Evolutionary conservation across 2,113 vertebrate genomes (phyloP), one percentile per base, ranked within the genome.

Genomic region (Caloenas nicobarica): DNA sequence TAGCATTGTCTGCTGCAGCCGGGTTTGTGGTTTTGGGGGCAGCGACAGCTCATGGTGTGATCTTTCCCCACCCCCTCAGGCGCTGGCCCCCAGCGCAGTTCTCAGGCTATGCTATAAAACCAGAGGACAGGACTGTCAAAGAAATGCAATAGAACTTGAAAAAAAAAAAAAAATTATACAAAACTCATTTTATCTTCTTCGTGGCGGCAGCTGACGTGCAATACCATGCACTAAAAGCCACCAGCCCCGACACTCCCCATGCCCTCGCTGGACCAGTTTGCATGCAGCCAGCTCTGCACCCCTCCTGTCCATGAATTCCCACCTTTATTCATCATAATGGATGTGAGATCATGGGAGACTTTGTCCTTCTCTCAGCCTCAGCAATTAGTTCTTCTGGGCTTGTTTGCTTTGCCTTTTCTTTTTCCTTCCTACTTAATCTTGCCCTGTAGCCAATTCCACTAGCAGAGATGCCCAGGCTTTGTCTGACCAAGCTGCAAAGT

Each of bases 191-290:
- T 33, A n/a, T 7, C 51, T 36, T 48, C 51, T 53, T 51, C 6
- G 2, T 2, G 25, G 54, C 51, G 5, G 0, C 28, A 21, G 71
- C 24, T 19, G 48, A n/a, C 25, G 34, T 4, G 31, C 22, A 19
- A 10, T 2, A 11, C 48, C 44, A 21, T 1, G 11, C 29, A 33
- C 34, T 21, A 22, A 65, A 44, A 48, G 14, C 29, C 44, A 31
- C 46, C 46, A 79, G 33, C 16, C 22, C 38, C 1, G 0, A 10
- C 0, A 4, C 9, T 65, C 44, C 26, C 34, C 0, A 5, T 61
- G 50, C 34, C 58, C 33, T 76, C 0, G 1, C 77, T 38, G 62
- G 31, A 28, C 12, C 70, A 44, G 0, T 46, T 24, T 1, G 0
- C 1, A 0, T 40, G 44, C 58, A 33, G 26, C 57, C 81, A 54